Percentiles rank a stretch among this genome's conserved stretches.
Conservation (phyloP, 2,888 invertebrate genomes). For the Ischnura elegans region DNA sequence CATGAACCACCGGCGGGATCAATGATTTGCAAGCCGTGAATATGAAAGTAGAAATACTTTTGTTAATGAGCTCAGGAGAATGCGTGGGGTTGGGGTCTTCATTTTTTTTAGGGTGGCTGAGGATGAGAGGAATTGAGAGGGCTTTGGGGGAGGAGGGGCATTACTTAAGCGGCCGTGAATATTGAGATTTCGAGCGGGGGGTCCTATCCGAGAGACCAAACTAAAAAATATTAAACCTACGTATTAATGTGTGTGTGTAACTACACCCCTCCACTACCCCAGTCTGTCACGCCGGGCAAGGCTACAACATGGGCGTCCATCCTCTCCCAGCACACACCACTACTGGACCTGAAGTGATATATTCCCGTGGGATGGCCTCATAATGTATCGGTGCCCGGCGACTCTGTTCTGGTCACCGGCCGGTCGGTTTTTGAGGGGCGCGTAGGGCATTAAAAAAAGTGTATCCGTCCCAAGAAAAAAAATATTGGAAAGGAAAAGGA, state of each 20-base stretch:
- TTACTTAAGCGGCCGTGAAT: not conserved
- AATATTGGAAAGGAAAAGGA: not conserved
- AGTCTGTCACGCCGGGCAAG: not conserved
- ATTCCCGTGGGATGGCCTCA: slow-evolving; percentile 50
- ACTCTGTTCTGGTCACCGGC: slow-evolving; percentile 12
- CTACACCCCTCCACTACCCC: not conserved
- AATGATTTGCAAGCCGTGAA: slow-evolving; percentile 5
- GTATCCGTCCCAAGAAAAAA: not conserved
- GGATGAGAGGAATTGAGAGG: slow-evolving; percentile 9
- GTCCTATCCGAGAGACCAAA: not conserved
- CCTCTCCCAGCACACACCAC: not conserved
- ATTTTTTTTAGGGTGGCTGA: not conserved
- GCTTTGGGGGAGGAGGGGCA: not conserved
- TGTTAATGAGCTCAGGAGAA: slow-evolving; percentile 25
- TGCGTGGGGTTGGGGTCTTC: not conserved
- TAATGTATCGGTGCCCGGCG: slow-evolving; percentile 52
- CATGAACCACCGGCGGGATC: not conserved
- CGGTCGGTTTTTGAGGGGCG: not conserved
- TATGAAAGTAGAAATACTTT: slow-evolving; percentile 5
- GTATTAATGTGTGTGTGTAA: too few relatives aligned
- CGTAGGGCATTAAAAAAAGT: not conserved
- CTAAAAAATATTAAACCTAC: too few relatives aligned
- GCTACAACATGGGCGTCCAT: not conserved
- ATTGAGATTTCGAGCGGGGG: slow-evolving; percentile 12
- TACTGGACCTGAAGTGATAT: slow-evolving; percentile 46